phyloP scores from a whole-genome alignment of 2,888 invertebrate genomes.

The Cenopis cana region DNA sequence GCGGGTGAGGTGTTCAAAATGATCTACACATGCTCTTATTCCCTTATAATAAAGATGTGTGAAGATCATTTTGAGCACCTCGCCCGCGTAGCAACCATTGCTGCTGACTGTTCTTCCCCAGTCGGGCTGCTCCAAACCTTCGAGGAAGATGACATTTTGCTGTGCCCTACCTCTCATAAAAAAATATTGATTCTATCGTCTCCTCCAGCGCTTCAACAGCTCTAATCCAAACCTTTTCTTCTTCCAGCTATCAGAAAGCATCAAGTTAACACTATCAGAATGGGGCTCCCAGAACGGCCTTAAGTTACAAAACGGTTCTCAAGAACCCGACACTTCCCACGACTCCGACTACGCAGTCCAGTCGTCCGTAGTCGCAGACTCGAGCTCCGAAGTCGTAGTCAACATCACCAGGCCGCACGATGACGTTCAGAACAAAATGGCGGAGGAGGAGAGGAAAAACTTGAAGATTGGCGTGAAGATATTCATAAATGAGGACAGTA shows the following conservation, averaged over 20 bases:
- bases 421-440: conserved; percentile 87
- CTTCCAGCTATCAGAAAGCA: conserved; percentile 79
- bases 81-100: too few species aligned
- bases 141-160: too few species aligned
- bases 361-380: conserved; percentile 51
- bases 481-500: conserved; percentile 90
- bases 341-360: conserved; percentile 72
- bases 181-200: too few species aligned
- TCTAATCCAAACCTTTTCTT: background rate
- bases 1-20: too few species aligned
- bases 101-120: too few species aligned
- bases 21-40: too few species aligned
- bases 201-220: too few species aligned
- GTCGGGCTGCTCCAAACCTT: too few species aligned
- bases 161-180: too few species aligned
- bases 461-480: conserved; percentile 95
- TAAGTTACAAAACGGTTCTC: conserved; percentile 65
- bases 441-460: conserved; percentile 89
- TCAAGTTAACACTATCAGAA: conserved; percentile 78
- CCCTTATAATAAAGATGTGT: too few species aligned
- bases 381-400: conserved; percentile 70
- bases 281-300: conserved; percentile 69
- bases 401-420: conserved; percentile 85
- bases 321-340: conserved; percentile 58
- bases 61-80: too few species aligned